Percentiles rank a stretch among this genome's conserved stretches.
Conservation (phyloP, 37 sponge, comb jelly and placozoan genomes). For the Beroe forskalii region DNA sequence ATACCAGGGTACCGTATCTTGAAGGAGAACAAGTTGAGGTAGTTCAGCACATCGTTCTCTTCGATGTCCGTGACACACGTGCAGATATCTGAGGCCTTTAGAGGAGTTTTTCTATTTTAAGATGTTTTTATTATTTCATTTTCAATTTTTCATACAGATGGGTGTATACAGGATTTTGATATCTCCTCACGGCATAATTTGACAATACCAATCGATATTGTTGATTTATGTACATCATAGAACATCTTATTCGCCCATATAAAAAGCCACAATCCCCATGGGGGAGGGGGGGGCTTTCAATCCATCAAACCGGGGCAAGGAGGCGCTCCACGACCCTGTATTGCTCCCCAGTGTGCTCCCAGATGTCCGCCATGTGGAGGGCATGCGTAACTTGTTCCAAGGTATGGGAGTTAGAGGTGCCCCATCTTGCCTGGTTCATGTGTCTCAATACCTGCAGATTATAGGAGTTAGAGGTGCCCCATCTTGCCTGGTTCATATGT, state of each 20-base stretch:
- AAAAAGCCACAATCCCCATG: too few relatives aligned
- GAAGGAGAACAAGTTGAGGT: neutral
- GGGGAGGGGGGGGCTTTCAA: too few relatives aligned
- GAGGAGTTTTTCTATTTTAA: too few relatives aligned
- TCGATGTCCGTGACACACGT: neutral
- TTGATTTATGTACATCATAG: too few relatives aligned
- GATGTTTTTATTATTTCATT: too few relatives aligned
- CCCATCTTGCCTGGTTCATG: neutral
- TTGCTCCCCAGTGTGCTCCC: neutral
- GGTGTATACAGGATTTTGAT: too few relatives aligned
- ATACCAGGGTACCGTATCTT: conserved; percentile 8
- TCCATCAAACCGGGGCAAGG: neutral
- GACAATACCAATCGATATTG: too few relatives aligned
- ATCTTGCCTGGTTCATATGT: too few relatives aligned
- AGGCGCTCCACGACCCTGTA: neutral
- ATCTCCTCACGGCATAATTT: too few relatives aligned
- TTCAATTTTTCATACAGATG: too few relatives aligned
- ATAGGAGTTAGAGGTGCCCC: too few relatives aligned
- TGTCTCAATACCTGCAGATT: neutral
- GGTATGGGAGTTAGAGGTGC: neutral
- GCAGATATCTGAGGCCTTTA: neutral
- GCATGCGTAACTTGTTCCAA: neutral
- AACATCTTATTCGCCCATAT: too few relatives aligned
- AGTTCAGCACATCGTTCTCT: neutral
- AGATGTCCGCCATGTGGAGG: neutral